A percentile compares a stretch with the other conserved stretches of the same genome.
phyloP scores from a whole-genome alignment of 1,140 invertebrate genomes.

The Sinella curviseta region DNA sequence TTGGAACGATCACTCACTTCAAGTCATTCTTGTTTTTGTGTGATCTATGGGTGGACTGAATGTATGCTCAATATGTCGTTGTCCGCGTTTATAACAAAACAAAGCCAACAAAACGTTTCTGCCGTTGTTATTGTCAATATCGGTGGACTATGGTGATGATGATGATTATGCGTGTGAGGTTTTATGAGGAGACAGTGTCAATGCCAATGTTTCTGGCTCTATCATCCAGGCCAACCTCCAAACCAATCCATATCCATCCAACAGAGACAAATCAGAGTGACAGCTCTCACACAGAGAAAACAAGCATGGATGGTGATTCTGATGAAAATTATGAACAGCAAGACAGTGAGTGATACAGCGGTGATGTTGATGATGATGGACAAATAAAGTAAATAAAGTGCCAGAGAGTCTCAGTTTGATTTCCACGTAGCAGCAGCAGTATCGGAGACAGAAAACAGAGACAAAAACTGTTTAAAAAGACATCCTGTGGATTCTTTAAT shows the following conservation, averaged over 20 bases:
- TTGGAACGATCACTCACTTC: not conserved
- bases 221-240: not conserved
- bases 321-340: too few relatives aligned
- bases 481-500: not conserved
- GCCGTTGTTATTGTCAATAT: too few relatives aligned
- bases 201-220: not conserved
- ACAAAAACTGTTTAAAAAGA: not conserved
- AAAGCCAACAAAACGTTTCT: not conserved
- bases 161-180: not conserved
- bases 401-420: too few relatives aligned
- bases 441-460: too few relatives aligned
- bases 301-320: not conserved
- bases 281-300: constrained; percentile 19
- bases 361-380: not conserved
- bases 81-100: too few relatives aligned
- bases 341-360: not conserved
- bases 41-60: too few relatives aligned
- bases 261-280: not conserved
- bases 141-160: not conserved
- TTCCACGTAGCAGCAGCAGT: too few relatives aligned
- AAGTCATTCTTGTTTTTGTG: not conserved
- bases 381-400: not conserved
- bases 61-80: too few relatives aligned
- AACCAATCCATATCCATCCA: not conserved
- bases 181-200: not conserved